Conservation (phyloP, 1,140 invertebrate genomes). For the Ridgeia piscesae region DNA sequence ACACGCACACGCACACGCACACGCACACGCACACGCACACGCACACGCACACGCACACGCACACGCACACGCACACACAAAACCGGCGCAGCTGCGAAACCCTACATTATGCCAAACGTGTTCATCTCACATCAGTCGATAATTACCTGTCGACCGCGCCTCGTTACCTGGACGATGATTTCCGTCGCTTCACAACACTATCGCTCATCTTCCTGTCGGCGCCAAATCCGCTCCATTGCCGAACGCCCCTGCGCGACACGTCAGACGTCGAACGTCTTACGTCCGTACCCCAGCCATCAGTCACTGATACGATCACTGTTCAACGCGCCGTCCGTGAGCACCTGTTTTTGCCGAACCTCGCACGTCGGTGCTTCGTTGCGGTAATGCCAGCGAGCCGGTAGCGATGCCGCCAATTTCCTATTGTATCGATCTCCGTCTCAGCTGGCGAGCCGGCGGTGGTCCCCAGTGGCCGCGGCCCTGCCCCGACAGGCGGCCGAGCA, state of each 20-base stretch:
- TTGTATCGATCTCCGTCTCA: background rate
- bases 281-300: background rate
- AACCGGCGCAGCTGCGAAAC: background rate
- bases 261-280: background rate
- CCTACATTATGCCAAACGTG: background rate
- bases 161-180: background rate
- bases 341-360: background rate
- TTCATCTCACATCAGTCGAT: background rate
- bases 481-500: background rate
- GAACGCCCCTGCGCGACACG: background rate
- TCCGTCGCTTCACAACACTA: background rate
- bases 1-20: too few species aligned
- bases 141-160: background rate
- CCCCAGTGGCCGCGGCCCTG: background rate
- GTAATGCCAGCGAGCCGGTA: background rate
- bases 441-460: too few species aligned
- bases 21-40: too few species aligned
- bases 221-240: background rate
- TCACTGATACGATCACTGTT: background rate
- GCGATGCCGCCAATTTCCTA: background rate
- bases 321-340: background rate
- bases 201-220: background rate
- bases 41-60: too few species aligned
- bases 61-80: background rate
- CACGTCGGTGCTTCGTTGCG: background rate